Evolutionary conservation across 2,888 invertebrate species (phyloP).

Genomic region (Polydrusus pterygomalis): DNA sequence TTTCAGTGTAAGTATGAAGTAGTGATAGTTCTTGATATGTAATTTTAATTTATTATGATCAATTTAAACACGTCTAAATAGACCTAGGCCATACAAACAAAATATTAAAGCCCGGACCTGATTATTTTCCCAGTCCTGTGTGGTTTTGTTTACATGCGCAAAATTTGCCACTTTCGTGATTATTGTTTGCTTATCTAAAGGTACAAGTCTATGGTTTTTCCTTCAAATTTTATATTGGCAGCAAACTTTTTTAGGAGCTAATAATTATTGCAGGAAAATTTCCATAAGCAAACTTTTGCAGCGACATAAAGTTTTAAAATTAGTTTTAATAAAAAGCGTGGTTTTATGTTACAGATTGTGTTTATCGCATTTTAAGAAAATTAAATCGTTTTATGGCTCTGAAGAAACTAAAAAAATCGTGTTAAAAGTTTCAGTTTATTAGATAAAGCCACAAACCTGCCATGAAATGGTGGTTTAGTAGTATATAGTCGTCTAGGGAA

Average conservation of each 20-base stretch:
- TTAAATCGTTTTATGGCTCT: slow-evolving; percentile 25
- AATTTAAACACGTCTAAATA: no score
- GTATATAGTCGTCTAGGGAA: neutral
- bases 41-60: no score
- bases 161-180: no score
- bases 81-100: no score
- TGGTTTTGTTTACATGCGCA: no score
- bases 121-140: no score
- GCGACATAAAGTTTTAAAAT: slow-evolving; percentile 24
- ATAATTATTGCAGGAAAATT: slow-evolving; percentile 21
- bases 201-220: no score
- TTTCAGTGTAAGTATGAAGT: no score
- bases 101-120: no score
- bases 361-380: slow-evolving; percentile 36
- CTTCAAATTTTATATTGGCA: no score
- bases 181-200: no score
- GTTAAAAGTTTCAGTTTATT: slow-evolving; percentile 25
- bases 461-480: slow-evolving; percentile 17
- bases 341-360: slow-evolving; percentile 27
- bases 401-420: slow-evolving; percentile 19
- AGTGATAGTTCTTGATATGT: no score
- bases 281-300: slow-evolving; percentile 20
- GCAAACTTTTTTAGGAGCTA: neutral
- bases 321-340: slow-evolving; percentile 18
- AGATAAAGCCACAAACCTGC: slow-evolving; percentile 16